Conservation (phyloP, 2,888 invertebrate genomes). For the Lysandra bellargus region DNA sequence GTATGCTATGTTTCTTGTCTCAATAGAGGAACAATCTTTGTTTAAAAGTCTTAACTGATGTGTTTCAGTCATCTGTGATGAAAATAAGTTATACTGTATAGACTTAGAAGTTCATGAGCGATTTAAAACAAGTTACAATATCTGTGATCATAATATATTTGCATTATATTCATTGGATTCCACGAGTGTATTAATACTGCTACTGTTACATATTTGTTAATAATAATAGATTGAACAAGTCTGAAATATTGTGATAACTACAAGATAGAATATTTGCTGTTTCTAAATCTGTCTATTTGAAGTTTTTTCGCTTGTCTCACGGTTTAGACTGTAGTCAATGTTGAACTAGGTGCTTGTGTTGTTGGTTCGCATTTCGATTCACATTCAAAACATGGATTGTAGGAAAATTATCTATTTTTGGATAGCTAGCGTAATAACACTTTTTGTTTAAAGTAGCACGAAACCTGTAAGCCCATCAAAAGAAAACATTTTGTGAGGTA, state of each 20-base stretch:
- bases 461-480: background rate
- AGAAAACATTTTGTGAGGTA: background rate
- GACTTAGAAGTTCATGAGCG: slow-evolving; percentile 11
- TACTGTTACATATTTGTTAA: slow-evolving; percentile 28
- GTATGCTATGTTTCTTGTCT: background rate
- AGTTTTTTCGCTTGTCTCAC: no score
- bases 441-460: background rate
- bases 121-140: slow-evolving; percentile 14
- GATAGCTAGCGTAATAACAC: background rate
- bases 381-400: slow-evolving; percentile 1
- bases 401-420: background rate
- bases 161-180: slow-evolving; percentile 26
- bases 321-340: background rate
- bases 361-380: background rate
- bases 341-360: slow-evolving; percentile 10
- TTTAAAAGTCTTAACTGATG: slow-evolving; percentile 10
- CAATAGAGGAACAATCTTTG: background rate
- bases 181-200: slow-evolving; percentile 8
- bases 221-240: slow-evolving; percentile 57
- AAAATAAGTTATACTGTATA: slow-evolving; percentile 20
- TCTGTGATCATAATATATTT: slow-evolving; percentile 27
- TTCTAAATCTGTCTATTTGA: background rate
- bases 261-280: slow-evolving; percentile 28
- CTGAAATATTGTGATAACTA: slow-evolving; percentile 65
- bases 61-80: slow-evolving; percentile 29